phyloP scores from a whole-genome alignment of 2,888 invertebrate genomes.

The Zele albiditarsus region DNA sequence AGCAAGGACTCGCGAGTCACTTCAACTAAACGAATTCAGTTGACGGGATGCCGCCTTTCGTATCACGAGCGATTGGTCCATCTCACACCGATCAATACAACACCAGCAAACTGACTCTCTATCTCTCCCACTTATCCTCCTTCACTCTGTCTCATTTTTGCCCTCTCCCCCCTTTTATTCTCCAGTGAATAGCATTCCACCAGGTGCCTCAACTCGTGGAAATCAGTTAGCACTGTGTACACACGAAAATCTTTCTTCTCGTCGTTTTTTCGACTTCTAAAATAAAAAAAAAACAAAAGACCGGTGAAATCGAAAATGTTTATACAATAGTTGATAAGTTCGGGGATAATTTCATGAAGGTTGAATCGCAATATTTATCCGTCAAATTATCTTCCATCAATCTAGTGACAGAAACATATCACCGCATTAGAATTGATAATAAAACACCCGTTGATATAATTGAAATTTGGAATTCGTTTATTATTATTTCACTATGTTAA shows the following conservation, averaged over 20 bases:
- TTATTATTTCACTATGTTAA: not conserved
- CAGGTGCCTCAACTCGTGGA: too few relatives aligned
- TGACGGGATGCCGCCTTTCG: constrained; percentile 59
- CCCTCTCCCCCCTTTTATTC: constrained; percentile 28
- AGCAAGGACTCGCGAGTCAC: constrained; percentile 38
- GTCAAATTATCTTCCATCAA: too few relatives aligned
- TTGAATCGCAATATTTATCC: not conserved
- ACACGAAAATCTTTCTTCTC: too few relatives aligned
- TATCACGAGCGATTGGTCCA: constrained; percentile 59
- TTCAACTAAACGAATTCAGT: constrained; percentile 54
- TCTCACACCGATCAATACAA: constrained; percentile 68
- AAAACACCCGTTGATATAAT: not conserved
- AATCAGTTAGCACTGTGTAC: too few relatives aligned
- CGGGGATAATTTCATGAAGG: too few relatives aligned
- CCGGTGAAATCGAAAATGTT: not conserved
- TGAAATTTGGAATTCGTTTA: not conserved
- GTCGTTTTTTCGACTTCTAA: too few relatives aligned
- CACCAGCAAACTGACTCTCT: constrained; percentile 56
- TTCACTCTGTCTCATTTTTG: constrained; percentile 13
- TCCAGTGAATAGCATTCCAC: too few relatives aligned
- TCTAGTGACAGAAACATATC: not conserved
- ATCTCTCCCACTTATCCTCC: constrained; percentile 31
- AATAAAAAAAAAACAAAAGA: not conserved
- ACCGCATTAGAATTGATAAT: not conserved
- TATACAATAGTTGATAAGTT: not conserved